Conservation (phyloP, 2,797 vertebrate genomes). For the Discoglossus pictus region DNA sequence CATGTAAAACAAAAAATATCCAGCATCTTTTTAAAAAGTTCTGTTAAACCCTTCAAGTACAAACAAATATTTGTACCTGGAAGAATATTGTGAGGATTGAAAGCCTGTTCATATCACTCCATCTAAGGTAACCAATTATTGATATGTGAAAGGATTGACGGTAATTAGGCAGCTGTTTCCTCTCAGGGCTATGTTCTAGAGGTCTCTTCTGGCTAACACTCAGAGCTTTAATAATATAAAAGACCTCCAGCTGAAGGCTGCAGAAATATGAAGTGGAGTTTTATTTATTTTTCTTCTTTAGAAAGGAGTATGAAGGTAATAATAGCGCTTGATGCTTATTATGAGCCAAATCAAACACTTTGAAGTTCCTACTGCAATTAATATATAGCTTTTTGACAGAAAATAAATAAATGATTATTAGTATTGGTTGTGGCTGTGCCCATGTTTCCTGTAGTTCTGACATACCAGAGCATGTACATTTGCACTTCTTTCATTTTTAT, state of each 20-base stretch:
- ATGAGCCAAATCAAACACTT: slow-evolving; percentile 1
- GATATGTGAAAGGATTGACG: neutral
- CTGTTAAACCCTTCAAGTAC: no score
- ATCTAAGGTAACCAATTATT: no score
- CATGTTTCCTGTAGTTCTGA: no score
- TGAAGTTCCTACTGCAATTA: slow-evolving; percentile 1
- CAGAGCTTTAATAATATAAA: slow-evolving; percentile 27
- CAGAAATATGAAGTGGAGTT: neutral
- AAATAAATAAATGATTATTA: neutral
- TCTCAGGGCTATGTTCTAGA: slow-evolving; percentile 1
- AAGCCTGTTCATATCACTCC: no score
- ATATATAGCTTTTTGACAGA: neutral
- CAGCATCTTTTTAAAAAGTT: neutral
- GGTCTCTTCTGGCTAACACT: neutral
- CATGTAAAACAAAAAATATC: no score
- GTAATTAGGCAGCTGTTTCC: slow-evolving; percentile 31
- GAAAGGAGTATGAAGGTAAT: neutral
- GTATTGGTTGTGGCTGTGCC: no score
- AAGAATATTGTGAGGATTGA: no score
- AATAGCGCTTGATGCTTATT: neutral
- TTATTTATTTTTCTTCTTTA: slow-evolving; percentile 1
- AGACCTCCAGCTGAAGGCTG: neutral
- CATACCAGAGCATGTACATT: no score
- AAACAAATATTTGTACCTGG: no score
- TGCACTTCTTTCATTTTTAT: no score